Conservation (phyloP, 1,140 invertebrate species). For the Drosophila jambulina region DNA sequence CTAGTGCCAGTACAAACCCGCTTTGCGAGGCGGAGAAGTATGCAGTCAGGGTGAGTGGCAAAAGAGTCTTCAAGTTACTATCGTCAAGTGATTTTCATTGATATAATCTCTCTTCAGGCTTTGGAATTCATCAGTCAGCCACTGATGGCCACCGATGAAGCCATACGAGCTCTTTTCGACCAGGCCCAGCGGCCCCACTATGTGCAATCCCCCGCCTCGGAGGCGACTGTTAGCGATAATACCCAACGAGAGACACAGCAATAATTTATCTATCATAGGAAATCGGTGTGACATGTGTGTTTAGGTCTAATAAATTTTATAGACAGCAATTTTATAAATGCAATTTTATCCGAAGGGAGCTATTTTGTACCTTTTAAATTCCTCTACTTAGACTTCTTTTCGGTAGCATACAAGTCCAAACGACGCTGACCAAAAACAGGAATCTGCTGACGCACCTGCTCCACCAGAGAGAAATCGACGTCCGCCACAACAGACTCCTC, state of each 20-base stretch:
- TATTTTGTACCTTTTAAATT: slow-evolving; percentile 6
- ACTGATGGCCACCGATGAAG: slow-evolving; percentile 81
- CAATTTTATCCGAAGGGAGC: slow-evolving; percentile 15
- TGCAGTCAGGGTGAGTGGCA: slow-evolving; percentile 73
- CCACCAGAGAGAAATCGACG: slow-evolving; percentile 91
- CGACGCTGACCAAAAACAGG: slow-evolving; percentile 92
- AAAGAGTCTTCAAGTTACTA: neutral
- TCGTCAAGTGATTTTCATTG: neutral
- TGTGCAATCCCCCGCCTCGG: slow-evolving; percentile 12
- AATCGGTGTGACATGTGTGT: slow-evolving; percentile 17
- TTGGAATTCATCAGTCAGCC: slow-evolving; percentile 80
- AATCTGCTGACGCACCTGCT: slow-evolving; percentile 93
- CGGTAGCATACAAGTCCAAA: slow-evolving; percentile 92
- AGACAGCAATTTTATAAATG: slow-evolving; percentile 44
- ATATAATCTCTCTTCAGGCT: slow-evolving; percentile 40
- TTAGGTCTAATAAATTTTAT: slow-evolving; percentile 49
- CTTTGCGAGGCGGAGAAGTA: slow-evolving; percentile 83
- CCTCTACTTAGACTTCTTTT: slow-evolving; percentile 45
- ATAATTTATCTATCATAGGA: slow-evolving; percentile 19
- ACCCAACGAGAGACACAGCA: slow-evolving; percentile 28
- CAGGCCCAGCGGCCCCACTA: slow-evolving; percentile 74
- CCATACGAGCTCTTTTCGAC: slow-evolving; percentile 78
- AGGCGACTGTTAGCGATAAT: slow-evolving; percentile 10
- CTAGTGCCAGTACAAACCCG: slow-evolving; percentile 68
- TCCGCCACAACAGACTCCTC: slow-evolving; percentile 91